These are phyloP conservation scores for Lutraria lutraria DNA, from an alignment of 2,888 invertebrate species.

Conservation along the genomic window DNA sequence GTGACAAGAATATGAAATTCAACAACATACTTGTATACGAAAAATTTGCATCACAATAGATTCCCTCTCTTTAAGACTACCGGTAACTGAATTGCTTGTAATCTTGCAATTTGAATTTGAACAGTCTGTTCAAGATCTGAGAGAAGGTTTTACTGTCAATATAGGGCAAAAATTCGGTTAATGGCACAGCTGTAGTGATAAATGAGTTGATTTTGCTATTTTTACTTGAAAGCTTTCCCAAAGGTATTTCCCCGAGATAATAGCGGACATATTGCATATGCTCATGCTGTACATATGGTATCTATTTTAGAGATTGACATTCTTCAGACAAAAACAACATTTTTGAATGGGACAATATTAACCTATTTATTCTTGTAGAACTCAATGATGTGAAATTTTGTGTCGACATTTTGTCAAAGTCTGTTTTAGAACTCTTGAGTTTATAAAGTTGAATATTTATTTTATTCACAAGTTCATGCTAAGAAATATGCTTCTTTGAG, in stretches of 20 bases:
- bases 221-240: not conserved
- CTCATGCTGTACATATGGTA: not conserved
- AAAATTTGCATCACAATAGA: not conserved
- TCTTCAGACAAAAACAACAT: not conserved
- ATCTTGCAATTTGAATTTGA: not conserved
- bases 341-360: not conserved
- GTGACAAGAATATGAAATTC: slow-evolving; percentile 15
- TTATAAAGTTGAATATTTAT: too few species aligned
- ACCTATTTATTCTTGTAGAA: too few species aligned
- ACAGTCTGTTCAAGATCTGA: not conserved
- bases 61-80: too few species aligned
- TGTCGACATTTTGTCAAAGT: too few species aligned
- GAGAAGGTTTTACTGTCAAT: not conserved
- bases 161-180: slow-evolving; percentile 34
- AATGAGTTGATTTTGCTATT: not conserved
- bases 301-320: not conserved
- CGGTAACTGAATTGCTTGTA: not conserved
- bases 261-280: slow-evolving; percentile 19
- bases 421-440: too few species aligned
- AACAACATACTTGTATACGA: not conserved
- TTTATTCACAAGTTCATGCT: too few species aligned
- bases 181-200: not conserved
- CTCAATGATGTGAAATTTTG: too few species aligned
- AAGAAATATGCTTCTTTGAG: too few species aligned
- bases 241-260: not conserved